A percentile compares a stretch with the other conserved stretches of the same genome.
phyloP scores from a whole-genome alignment of 37 sponge, comb jelly and placozoan genomes.

The Hexactinellida sp. region DNA sequence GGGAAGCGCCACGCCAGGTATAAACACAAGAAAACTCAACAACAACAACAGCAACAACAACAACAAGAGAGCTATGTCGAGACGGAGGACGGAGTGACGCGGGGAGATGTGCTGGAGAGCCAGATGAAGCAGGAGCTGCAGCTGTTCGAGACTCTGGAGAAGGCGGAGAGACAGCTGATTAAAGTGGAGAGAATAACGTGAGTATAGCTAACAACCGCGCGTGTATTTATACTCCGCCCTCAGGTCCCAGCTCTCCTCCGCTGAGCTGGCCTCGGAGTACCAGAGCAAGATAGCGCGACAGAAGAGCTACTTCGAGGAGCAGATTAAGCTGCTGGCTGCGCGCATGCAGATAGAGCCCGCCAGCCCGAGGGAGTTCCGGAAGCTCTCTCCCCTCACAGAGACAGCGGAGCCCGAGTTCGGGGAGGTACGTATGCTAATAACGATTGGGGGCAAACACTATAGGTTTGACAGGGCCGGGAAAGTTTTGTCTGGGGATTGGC shows the following conservation, averaged over 20 bases:
- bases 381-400: neutral
- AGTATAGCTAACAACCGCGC: neutral
- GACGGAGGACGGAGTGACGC: neutral
- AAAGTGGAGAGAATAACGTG: neutral
- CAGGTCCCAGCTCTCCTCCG: neutral
- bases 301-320: neutral
- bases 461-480: too few species aligned
- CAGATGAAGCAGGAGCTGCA: conserved; percentile 1
- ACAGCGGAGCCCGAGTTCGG: neutral
- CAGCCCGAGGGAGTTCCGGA: neutral
- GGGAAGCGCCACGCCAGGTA: neutral
- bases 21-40: neutral
- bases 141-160: neutral
- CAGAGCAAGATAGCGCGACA: neutral
- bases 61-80: neutral
- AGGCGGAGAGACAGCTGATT: neutral
- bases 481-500: too few species aligned
- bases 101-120: neutral
- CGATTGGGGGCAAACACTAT: too few species aligned
- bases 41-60: neutral
- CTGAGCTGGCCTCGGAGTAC: neutral
- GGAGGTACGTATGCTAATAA: neutral
- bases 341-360: neutral
- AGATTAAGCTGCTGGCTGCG: neutral
- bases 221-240: neutral